phyloP scores from a whole-genome alignment of 2,888 invertebrate genomes.

The Cantharis nigra region DNA sequence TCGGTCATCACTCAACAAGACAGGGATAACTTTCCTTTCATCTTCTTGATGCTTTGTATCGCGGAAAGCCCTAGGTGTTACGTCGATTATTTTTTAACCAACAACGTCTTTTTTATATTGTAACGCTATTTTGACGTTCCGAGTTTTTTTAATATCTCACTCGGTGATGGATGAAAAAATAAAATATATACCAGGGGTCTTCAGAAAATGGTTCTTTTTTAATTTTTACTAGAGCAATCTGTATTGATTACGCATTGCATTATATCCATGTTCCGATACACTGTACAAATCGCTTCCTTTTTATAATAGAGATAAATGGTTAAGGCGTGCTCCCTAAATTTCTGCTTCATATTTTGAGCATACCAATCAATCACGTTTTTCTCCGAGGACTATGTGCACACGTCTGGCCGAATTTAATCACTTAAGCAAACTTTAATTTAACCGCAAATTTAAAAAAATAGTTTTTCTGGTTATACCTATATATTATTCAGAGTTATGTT shows the following conservation, averaged over 20 bases:
- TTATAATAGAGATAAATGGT: slow-evolving; percentile 36
- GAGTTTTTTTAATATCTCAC: not conserved
- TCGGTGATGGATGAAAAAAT: not conserved
- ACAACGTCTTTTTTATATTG: not conserved
- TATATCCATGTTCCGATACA: slow-evolving; percentile 15
- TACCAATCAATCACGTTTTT: slow-evolving; percentile 30
- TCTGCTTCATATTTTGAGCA: slow-evolving; percentile 29
- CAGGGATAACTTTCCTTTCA: slow-evolving; percentile 30
- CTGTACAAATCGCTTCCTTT: slow-evolving; percentile 34
- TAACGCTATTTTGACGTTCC: not conserved
- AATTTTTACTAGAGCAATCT: slow-evolving; percentile 8
- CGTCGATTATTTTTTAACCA: slow-evolving; percentile 1
- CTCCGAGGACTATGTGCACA: slow-evolving; percentile 30
- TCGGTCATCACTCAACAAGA: slow-evolving; percentile 39
- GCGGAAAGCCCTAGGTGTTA: slow-evolving; percentile 5
- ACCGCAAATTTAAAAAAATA: not conserved
- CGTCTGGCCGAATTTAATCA: slow-evolving; percentile 31
- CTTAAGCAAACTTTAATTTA: slow-evolving; percentile 28
- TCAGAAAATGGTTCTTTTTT: not conserved
- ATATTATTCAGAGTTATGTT: too few relatives aligned
- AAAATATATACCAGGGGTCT: not conserved
- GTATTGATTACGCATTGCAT: slow-evolving; percentile 17
- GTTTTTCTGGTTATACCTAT: not conserved
- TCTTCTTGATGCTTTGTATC: slow-evolving; percentile 21
- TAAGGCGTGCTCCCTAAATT: slow-evolving; percentile 28